Percentiles rank a stretch among this genome's conserved stretches.
These are phyloP conservation scores for Acrocephalus scirpaceus DNA, from an alignment of 2,797 vertebrate species.

Conservation along the genomic window DNA sequence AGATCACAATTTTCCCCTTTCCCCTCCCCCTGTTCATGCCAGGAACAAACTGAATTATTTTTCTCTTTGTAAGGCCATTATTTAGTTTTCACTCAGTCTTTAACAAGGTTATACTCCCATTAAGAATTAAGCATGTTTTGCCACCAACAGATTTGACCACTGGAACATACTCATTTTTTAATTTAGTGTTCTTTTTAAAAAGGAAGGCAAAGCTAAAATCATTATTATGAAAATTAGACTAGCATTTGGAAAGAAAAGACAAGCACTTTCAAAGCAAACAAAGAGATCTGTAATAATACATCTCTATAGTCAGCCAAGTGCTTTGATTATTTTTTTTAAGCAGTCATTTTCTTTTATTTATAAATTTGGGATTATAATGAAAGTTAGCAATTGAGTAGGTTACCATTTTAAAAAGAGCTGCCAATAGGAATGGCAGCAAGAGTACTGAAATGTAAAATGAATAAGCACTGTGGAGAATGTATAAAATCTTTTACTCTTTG, in stretches of 20 bases:
- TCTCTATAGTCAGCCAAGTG: constrained; percentile 9
- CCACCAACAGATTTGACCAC: background rate
- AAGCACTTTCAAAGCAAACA: constrained; percentile 34
- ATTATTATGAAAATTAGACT: constrained; percentile 41
- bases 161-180: constrained; percentile 21
- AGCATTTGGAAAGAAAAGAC: constrained; percentile 36
- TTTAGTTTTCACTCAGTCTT: constrained; percentile 6
- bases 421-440: background rate
- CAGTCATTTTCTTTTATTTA: constrained; percentile 22
- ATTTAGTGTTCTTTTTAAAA: background rate
- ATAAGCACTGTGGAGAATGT: background rate
- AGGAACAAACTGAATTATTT: constrained; percentile 7
- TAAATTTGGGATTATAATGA: background rate
- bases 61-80: background rate
- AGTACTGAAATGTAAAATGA: background rate
- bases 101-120: constrained; percentile 31
- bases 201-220: background rate
- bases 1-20: background rate
- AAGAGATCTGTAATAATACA: constrained; percentile 13
- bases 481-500: background rate
- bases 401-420: background rate
- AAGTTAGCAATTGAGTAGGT: background rate
- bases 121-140: constrained; percentile 24
- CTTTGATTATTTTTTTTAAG: background rate
- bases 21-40: background rate